phyloP scores from a whole-genome alignment of 2,888 invertebrate species.

The Actias luna region DNA sequence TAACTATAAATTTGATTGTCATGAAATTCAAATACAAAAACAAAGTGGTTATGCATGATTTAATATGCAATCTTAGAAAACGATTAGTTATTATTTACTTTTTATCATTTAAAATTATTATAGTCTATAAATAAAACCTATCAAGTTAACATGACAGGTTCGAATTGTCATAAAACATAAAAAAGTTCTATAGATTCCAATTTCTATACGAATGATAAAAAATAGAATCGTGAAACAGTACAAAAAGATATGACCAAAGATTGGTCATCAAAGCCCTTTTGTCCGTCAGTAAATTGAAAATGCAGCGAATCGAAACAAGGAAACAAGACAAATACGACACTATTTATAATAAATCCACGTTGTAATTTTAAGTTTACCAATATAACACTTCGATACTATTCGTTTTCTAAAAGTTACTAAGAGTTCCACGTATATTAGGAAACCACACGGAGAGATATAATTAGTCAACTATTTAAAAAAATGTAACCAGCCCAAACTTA shows the following conservation, averaged over 20 bases:
- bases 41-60: no score
- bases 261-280: slow-evolving; percentile 1
- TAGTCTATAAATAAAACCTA: neutral
- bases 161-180: neutral
- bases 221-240: neutral
- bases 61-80: no score
- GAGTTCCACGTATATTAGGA: neutral
- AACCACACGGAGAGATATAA: neutral
- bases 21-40: no score
- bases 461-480: neutral
- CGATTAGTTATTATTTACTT: no score
- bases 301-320: neutral
- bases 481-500: no score
- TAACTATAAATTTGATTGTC: no score
- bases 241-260: neutral
- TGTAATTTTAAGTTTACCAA: neutral
- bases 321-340: neutral
- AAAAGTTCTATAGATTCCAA: neutral
- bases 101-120: no score
- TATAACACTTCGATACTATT: neutral
- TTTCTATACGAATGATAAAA: neutral
- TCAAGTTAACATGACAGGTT: neutral
- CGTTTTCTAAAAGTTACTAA: neutral
- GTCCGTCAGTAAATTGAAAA: neutral
- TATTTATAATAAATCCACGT: neutral